Evolutionary conservation across 30 jellyfish, hydroid and myxozoan genomes (phyloP).

Genomic region (Catostylus mosaicus): DNA sequence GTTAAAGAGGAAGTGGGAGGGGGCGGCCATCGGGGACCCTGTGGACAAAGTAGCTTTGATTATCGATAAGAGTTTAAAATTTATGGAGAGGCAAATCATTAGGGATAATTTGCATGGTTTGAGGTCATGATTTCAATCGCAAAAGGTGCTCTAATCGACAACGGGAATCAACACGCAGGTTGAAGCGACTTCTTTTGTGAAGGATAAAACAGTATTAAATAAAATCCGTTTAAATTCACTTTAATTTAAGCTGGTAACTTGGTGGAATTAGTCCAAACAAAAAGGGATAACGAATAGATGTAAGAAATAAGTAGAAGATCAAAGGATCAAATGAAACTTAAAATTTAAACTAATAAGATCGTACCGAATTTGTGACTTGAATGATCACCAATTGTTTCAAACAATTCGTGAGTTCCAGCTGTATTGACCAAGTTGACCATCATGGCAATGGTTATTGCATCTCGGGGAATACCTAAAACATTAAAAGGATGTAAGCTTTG

Average conservation of each 20-base stretch:
- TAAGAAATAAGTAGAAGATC: not conserved
- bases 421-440: slow-evolving; percentile 83
- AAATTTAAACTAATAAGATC: not conserved
- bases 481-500: not conserved
- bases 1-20: too few relatives aligned
- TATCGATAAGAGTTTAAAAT: too few relatives aligned
- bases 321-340: not conserved
- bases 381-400: slow-evolving; percentile 91
- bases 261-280: not conserved
- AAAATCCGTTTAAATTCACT: not conserved
- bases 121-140: too few relatives aligned
- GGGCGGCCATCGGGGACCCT: too few relatives aligned
- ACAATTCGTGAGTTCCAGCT: slow-evolving; percentile 83
- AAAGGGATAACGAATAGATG: not conserved
- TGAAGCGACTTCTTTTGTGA: too few relatives aligned
- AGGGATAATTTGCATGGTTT: too few relatives aligned
- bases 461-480: slow-evolving; percentile 67
- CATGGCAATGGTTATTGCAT: slow-evolving; percentile 77
- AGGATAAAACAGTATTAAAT: too few relatives aligned
- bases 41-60: too few relatives aligned
- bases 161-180: too few relatives aligned
- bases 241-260: too few relatives aligned
- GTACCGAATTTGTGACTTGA: slow-evolving; percentile 84
- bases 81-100: too few relatives aligned
- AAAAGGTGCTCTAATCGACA: too few relatives aligned